These are phyloP conservation scores for Parnassius apollo DNA, from an alignment of 2,888 invertebrate species.

Conservation along the genomic window DNA sequence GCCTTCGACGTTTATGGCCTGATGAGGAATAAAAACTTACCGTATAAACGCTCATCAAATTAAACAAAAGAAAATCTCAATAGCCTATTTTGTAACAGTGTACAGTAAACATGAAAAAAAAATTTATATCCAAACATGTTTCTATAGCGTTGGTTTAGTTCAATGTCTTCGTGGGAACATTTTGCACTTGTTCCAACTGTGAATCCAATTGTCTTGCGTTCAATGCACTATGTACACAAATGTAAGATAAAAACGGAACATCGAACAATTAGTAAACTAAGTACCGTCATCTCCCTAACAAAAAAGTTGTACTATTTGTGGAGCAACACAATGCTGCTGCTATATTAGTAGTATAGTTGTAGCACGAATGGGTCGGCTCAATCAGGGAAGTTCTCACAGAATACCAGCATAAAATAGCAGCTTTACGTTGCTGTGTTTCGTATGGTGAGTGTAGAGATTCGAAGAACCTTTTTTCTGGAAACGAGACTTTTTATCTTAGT, in stretches of 20 bases:
- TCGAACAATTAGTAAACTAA: constrained; percentile 52
- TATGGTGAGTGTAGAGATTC: no score
- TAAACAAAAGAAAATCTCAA: no score
- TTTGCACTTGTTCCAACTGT: constrained; percentile 12
- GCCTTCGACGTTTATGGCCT: no score
- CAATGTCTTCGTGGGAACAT: constrained; percentile 19
- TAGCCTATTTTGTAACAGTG: neutral
- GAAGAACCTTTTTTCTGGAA: no score
- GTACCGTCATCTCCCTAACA: constrained; percentile 36
- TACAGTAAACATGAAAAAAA: neutral
- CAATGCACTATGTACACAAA: constrained; percentile 27
- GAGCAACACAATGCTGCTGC: constrained; percentile 11
- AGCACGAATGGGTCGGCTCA: no score
- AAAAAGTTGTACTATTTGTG: constrained; percentile 61
- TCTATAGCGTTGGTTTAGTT: constrained; percentile 1
- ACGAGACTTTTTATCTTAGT: no score
- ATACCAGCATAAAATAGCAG: no score
- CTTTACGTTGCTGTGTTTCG: no score
- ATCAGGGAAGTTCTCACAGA: no score
- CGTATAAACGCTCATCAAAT: no score
- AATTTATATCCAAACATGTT: neutral
- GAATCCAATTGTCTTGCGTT: constrained; percentile 28
- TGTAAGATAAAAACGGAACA: constrained; percentile 11
- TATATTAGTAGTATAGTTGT: no score
- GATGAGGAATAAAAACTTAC: no score